Evolutionary conservation across 2,888 invertebrate genomes (phyloP), one percentile per base, ranked within the genome.

Genomic region (Apoderus coryli): DNA sequence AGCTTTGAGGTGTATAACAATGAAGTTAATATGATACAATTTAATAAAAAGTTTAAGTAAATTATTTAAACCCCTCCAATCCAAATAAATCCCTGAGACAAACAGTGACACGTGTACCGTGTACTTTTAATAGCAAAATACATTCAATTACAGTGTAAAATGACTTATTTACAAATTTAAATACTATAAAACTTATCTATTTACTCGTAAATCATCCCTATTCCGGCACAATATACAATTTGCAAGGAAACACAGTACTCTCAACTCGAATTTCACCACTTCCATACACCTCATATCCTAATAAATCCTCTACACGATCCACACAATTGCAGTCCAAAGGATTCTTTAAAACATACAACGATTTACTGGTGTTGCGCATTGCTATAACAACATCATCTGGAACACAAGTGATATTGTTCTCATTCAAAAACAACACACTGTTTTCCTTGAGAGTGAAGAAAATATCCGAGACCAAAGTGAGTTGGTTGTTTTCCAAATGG

Each of bases 241-340:
- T n/a, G n/a, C n/a, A n/a, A n/a, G n/a, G n/a, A n/a, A 16, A 33
- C 35, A 38, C 3, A 28, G 35, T n/a, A 33, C 12, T 9, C 30
- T 38, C 5, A 35, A 26, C 10, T 16, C 23, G 4, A 33, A 22
- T 22, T 31, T 32, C 10, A 38, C 29, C 12, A 34, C 36, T 10
- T 29, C 22, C 10, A 24, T n/a, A 9, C 24, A 27, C 10, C 5
- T 12, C 6, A 12, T 24, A 10, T 3, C 15, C 14, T n/a, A 34
- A 16, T n/a, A 29, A 3, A 7, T 24, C 19, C 2, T 44, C 40
- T 12, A 47, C 34, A 11, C 37, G 42, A 14, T 42, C 34, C 9
- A 47, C 5, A 33, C 51, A 51, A 9, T 39, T 34, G 31, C 51
- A 51, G 9, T 29, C 27, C 3, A 51, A 22, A 1, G 49, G 49